Evolutionary conservation across 2,113 vertebrate genomes (phyloP), one percentile per base, ranked within the genome.

Genomic region (Dipodomys spectabilis): DNA sequence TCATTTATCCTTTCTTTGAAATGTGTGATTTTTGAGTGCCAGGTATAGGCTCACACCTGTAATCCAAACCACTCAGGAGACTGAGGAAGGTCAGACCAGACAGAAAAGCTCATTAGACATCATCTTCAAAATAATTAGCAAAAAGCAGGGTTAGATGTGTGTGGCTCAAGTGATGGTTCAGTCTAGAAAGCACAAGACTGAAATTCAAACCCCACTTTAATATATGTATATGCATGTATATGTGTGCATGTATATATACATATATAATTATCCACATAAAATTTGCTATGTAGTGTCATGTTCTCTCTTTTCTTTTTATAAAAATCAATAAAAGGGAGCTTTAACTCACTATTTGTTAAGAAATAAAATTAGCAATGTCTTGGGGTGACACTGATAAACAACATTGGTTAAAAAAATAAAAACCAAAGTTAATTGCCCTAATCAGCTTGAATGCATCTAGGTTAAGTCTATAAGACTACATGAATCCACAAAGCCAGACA

Each of bases 401-500:
- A 39, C 5, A 90, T 90, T 73, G 90, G 89, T 96, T 91, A 96
- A 87, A 39, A 39, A 67, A 62, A 74, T 86, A 35, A 92, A 94
- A 94, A 88, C 82, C 89, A 95, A 92, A 92, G 69, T 45, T 94
- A 97, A 96, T 82, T 95, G 95, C 92, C 82, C 85, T 96, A 95
- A 93, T 95, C 96, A 95, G 67, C 95, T 39, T 94, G 84, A 95
- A 96, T 81, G 72, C 67, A 93, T 96, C 96, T 86, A 95, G 94
- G 85, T 92, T 96, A 95, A 95, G 87, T 88, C 93, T 97, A 91
- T 93, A 96, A 95, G 92, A 95, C 95, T 88, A 90, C 94, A 95
- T 96, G 92, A 95, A 96, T 95, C 95, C 88, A 86, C 96, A 94
- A 85, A 94, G 95, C 75, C 94, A 96, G 94, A 96, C 87, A 96